Conservation (phyloP, 37 sponge, comb jelly and placozoan genomes). For the Spongia lamella region DNA sequence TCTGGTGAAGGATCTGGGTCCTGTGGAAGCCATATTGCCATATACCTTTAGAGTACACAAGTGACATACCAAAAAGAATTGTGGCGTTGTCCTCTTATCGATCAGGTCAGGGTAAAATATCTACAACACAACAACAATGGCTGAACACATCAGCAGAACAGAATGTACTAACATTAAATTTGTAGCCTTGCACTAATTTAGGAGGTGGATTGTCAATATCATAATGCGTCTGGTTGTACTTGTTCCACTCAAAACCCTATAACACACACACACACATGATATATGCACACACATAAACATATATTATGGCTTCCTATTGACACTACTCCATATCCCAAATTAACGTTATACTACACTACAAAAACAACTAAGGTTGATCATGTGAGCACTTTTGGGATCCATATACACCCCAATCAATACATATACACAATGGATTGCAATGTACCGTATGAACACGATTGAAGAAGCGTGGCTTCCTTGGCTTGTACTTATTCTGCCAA, state of each 20-base stretch:
- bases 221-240: slow-evolving; percentile 99
- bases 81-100: slow-evolving; percentile 86
- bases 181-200: slow-evolving; percentile 99
- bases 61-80: slow-evolving; percentile 78
- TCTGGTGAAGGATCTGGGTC: slow-evolving; percentile 34
- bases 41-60: too few relatives aligned
- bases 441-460: slow-evolving; percentile 98
- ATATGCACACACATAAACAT: slow-evolving; percentile 11
- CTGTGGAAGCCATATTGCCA: too few relatives aligned
- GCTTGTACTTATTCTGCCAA: slow-evolving; percentile 95
- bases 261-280: background rate
- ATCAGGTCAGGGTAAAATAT: slow-evolving; percentile 97
- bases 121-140: slow-evolving; percentile 25
- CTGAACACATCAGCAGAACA: background rate
- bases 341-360: too few relatives aligned
- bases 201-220: slow-evolving; percentile 99
- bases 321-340: too few relatives aligned
- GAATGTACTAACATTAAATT: slow-evolving; percentile 86
- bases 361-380: too few relatives aligned
- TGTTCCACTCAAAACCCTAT: slow-evolving; percentile 99
- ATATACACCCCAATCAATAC: too few relatives aligned
- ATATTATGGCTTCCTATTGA: too few relatives aligned
- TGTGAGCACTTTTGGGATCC: too few relatives aligned
- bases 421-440: too few relatives aligned
- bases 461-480: slow-evolving; percentile 97